Base-by-base conservation (phyloP, 2,113 vertebrate species). In the Sarotherodon lohbergeri region DNA sequence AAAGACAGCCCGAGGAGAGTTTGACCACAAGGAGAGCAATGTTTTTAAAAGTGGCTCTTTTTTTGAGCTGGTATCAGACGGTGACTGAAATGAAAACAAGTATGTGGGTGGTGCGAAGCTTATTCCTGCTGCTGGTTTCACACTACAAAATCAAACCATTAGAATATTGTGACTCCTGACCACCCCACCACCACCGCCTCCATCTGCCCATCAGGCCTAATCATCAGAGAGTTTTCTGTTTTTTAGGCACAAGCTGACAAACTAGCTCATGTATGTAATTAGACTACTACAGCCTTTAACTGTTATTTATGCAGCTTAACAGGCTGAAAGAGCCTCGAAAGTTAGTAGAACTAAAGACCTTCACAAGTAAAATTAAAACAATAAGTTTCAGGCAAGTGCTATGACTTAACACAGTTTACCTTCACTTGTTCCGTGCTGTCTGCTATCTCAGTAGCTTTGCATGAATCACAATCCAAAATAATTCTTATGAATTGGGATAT, bases 291-390 rank as follows among this genome's bases (percentile, higher is more conserved):
- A 29, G 22, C 14, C 24, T 48, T 50, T 76, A 50, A 7, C 43
- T 17, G 8, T 48, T 48, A 50, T 50, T 50, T 76, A 32, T 46
- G 43, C 43, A 29, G 71, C 71, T 14, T 32, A 19, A 19, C 24
- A 50, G 24, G 24, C 22, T 0, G 71, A 50, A 76, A 76, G 1
- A 32, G 24, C 71, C 71, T 76, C 2, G 3, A 76, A 29, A 0
- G 24, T 76, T 19, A 48, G 71, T 29, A 19, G 24, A 48, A 76
- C 16, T 19, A 32, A 76, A 48, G 43, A 76, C 14, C 24, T 76
- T 73, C 41, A 43, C 22, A 27, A 73, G 5, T 46, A 46, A 46
- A 46, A 73, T 73, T 6, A 10, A 48, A 29, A 76, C 9, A 76
- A 6, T 71, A 76, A 19, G 71, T 19, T 7, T 32, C 43, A 50